Evolutionary conservation across 2,888 invertebrate species (phyloP), one percentile per base, ranked within the genome.

Genomic region (Osedax fenrisi): DNA sequence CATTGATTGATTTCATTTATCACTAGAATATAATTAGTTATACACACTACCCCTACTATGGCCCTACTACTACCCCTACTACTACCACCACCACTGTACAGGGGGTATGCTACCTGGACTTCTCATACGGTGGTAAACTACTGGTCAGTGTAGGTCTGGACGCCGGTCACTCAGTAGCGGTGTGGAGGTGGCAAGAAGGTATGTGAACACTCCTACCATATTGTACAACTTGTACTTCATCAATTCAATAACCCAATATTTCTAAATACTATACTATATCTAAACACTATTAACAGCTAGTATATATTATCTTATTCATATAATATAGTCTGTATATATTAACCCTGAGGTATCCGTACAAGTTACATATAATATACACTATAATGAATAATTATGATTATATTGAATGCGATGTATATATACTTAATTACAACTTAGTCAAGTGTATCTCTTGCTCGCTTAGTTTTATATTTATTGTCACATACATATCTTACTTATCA

Each of bases 121-220:
- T 85, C 79, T 84, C 84, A 2, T 82, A 84, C 76, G 81, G 82
- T 56, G 85, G 85, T 10, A 84, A 84, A 77, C 80, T 82, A 27
- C 76, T 85, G 70, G 79, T 84, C 27, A 80, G 83, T 10, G 83
- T 83, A 17, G 84, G 84, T 5, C 76, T 85, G 41, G 84, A 82
- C 76, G 80, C 80, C 41, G 80, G 81, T 21, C 82, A 82, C 75
- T 81, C 81, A 61, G 78, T 85, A 5, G 80, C 80, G 69, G 82
- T 84, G 1, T 85, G 84, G 84, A 80, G 83, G 74, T 85, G 85
- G 85, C 82, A 84, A 76, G 85, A 85, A 78, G 84, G 85, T 82
- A 67, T 26, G 79, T 71, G 17, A 13, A 5, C 64, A 0, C 22
- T 64, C 10, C 23, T 5, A 5, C 2, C 21, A 22, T n/a, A n/a